Evolutionary conservation across 2,113 vertebrate species (phyloP).

Genomic region (Shinisaurus crocodilurus): DNA sequence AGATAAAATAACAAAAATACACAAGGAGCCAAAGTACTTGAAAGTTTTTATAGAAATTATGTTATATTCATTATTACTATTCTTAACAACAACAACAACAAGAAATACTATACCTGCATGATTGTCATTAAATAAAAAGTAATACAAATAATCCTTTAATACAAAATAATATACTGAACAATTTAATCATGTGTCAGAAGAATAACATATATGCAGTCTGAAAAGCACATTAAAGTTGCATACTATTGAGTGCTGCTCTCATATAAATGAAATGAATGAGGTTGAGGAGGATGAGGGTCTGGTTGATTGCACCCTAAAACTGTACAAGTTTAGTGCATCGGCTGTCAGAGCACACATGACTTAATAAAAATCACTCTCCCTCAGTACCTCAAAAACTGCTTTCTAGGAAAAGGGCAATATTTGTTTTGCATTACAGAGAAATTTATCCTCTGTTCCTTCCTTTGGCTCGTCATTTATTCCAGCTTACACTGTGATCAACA

Average conservation of each 20-base stretch:
- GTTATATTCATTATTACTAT: neutral
- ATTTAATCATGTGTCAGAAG: neutral
- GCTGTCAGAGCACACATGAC: slow-evolving; percentile 56
- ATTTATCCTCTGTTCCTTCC: slow-evolving; percentile 79
- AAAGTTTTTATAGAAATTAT: neutral
- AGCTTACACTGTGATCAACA: slow-evolving; percentile 96
- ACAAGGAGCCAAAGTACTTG: neutral
- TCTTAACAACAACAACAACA: neutral
- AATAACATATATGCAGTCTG: neutral
- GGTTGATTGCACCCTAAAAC: slow-evolving; percentile 38
- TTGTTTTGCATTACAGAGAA: slow-evolving; percentile 74
- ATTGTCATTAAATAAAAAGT: neutral
- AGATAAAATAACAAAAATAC: neutral
- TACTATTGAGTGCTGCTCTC: neutral
- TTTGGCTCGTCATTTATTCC: slow-evolving; percentile 94
- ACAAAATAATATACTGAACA: neutral
- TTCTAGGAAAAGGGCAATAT: slow-evolving; percentile 68
- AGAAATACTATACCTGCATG: neutral
- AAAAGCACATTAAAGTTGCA: neutral
- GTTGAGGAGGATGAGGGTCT: neutral
- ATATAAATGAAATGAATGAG: slow-evolving; percentile 16
- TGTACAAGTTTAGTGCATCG: slow-evolving; percentile 49
- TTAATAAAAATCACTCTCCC: slow-evolving; percentile 56
- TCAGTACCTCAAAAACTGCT: slow-evolving; percentile 50
- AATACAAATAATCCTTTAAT: neutral